Evolutionary conservation across 2,888 invertebrate species (phyloP).

Genomic region (Eucriotettix oculatus): DNA sequence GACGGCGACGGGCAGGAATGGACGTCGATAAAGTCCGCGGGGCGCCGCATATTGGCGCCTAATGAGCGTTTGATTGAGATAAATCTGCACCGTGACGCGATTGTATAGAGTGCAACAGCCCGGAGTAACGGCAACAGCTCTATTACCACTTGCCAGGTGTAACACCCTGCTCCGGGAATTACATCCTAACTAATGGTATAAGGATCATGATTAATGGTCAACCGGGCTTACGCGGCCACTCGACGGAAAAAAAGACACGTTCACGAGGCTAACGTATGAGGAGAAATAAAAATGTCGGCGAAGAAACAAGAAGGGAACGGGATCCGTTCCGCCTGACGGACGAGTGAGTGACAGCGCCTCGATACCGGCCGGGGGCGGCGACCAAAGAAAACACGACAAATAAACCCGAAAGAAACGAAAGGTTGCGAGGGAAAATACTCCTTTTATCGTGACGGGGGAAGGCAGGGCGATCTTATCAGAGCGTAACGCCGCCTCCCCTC

Average conservation of each 20-base stretch:
- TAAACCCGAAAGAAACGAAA: no score
- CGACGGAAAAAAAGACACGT: neutral
- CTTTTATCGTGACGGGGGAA: no score
- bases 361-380: no score
- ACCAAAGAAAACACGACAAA: no score
- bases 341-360: conserved; percentile 9
- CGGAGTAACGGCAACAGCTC: neutral
- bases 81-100: neutral
- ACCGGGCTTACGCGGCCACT: conserved; percentile 1
- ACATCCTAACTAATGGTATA: conserved; percentile 10
- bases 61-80: neutral
- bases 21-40: no score
- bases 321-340: conserved; percentile 6
- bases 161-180: neutral
- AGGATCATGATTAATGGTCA: conserved; percentile 12
- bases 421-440: no score
- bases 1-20: neutral
- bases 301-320: neutral
- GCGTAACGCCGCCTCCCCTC: no score
- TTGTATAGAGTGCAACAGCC: neutral
- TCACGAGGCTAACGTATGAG: neutral
- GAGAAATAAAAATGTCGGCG: neutral
- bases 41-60: neutral
- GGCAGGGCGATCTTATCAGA: no score
- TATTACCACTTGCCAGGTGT: neutral